These are phyloP conservation scores for Pogonophryne albipinna DNA, from an alignment of 2,797 vertebrate genomes.

Conservation along the genomic window DNA sequence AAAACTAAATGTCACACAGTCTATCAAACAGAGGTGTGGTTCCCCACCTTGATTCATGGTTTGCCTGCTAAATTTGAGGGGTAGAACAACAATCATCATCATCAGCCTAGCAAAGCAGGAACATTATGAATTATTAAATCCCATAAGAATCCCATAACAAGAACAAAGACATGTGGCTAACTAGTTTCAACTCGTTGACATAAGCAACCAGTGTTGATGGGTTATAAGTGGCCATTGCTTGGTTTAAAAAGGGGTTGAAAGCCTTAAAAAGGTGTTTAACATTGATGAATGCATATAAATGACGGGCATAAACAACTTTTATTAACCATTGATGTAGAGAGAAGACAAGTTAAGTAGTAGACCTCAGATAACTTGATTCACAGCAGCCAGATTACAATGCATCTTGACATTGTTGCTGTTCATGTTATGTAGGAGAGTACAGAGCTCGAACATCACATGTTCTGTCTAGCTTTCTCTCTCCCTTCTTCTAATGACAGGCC, in stretches of 20 bases:
- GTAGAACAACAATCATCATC: neutral
- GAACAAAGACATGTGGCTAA: neutral
- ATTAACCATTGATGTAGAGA: too few relatives aligned
- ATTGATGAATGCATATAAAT: neutral
- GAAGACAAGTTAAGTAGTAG: neutral
- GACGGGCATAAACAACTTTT: neutral
- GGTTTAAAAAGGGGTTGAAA: neutral
- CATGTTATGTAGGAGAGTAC: neutral
- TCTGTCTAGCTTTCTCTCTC: neutral
- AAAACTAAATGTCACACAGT: neutral
- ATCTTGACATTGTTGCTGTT: neutral
- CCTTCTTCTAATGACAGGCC: constrained; percentile 26
- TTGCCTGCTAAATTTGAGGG: neutral
- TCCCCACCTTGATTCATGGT: neutral
- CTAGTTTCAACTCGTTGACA: neutral
- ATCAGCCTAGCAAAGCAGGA: neutral
- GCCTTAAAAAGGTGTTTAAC: constrained; percentile 10
- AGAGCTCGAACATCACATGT: neutral
- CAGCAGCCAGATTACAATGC: neutral
- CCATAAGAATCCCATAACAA: too few relatives aligned
- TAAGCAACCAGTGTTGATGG: neutral
- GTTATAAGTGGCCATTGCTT: neutral
- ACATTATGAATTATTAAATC: neutral
- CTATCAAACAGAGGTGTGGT: neutral
- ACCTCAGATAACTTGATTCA: neutral